Evolutionary conservation across 2,113 vertebrate genomes (phyloP).

Genomic region (Aegypius monachus): DNA sequence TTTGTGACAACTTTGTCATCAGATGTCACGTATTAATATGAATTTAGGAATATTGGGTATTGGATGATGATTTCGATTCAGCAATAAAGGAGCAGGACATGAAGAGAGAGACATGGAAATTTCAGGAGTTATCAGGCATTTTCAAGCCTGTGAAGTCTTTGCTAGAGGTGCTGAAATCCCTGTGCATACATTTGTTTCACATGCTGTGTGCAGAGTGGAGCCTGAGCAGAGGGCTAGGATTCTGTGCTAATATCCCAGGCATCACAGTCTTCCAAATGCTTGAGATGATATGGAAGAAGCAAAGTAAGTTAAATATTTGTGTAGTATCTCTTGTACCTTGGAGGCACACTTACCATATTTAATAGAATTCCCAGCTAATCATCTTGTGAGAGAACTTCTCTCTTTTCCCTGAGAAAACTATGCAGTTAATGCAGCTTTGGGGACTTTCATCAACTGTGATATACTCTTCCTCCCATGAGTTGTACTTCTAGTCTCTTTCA

Average conservation of each 20-base stretch:
- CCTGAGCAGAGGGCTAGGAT: background rate
- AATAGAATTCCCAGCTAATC: background rate
- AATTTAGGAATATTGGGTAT: background rate
- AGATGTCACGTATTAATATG: background rate
- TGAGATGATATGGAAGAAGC: background rate
- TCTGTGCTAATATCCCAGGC: background rate
- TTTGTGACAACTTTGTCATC: background rate
- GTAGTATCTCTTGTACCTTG: background rate
- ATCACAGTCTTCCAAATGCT: background rate
- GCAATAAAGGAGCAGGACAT: background rate
- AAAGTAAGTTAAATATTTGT: background rate
- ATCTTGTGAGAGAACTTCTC: background rate
- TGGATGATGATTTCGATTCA: background rate
- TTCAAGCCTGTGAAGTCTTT: background rate
- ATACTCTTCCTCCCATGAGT: accelerated
- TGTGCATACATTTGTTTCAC: background rate
- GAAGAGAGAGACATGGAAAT: background rate
- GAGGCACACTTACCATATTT: background rate
- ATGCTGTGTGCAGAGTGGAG: background rate
- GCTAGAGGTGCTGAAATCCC: background rate
- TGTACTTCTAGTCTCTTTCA: background rate
- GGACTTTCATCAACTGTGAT: background rate
- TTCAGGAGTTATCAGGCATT: background rate
- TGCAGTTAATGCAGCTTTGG: background rate
- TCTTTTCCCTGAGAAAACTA: background rate